These are phyloP conservation scores for Tympanuchus pallidicinctus DNA, from an alignment of 2,113 vertebrate species.

Conservation along the genomic window DNA sequence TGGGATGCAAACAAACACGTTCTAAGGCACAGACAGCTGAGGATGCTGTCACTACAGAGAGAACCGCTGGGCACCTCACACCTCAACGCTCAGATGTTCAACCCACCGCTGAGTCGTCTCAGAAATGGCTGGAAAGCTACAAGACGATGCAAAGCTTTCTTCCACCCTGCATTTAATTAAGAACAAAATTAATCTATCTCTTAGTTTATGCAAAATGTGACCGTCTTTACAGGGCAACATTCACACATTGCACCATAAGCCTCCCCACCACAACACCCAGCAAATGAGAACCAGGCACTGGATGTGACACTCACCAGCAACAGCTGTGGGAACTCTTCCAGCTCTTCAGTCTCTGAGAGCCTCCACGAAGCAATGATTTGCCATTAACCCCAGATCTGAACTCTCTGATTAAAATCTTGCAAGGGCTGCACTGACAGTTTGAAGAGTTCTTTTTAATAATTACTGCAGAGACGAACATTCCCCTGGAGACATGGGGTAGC, in stretches of 20 bases:
- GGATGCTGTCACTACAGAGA: not conserved
- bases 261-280: not conserved
- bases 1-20: not conserved
- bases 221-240: not conserved
- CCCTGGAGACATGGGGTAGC: conserved; percentile 33
- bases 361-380: conserved; percentile 55
- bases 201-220: not conserved
- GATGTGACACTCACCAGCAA: conserved; percentile 33
- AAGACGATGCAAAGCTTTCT: not conserved
- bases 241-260: not conserved
- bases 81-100: not conserved
- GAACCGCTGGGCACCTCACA: not conserved
- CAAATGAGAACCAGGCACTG: not conserved
- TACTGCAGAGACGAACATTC: conserved; percentile 45
- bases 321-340: conserved; percentile 56
- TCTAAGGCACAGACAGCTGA: not conserved
- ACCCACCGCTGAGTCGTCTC: not conserved
- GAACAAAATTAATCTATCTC: not conserved
- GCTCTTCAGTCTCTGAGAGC: conserved; percentile 7
- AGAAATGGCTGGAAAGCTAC: not conserved
- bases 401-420: conserved; percentile 58
- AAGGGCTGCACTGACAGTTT: conserved; percentile 50
- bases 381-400: conserved; percentile 70
- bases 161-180: not conserved
- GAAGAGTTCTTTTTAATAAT: conserved; percentile 65